Base-by-base conservation (phyloP, 2,888 invertebrate species). In the Xylota segnis region DNA sequence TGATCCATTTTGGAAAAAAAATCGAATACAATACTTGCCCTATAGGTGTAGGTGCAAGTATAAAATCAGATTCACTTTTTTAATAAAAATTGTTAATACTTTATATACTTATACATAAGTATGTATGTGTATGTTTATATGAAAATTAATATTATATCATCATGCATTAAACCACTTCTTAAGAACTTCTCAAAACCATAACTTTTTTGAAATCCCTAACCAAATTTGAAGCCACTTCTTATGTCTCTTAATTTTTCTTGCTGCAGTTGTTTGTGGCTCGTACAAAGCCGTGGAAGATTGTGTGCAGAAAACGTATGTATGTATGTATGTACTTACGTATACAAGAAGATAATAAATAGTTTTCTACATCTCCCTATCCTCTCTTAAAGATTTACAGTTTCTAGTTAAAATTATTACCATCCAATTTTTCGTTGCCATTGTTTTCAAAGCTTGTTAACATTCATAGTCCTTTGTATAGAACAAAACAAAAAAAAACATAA, bases 341-440 rank as follows among this genome's bases (percentile, higher is more conserved):
- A 52, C 4, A 10, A 23, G 14, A 61, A 50, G 27, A 16, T 40
- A 52, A 45, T 43, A 45, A 18, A 65, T 32, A n/a, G n/a, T n/a
- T n/a, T n/a, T 6, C 6, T 43, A 18, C 29, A 43, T 14, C 27
- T 29, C n/a, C 4, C 7, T n/a, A n/a, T 18, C 37, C 12, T 12
- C 29, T 23, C 23, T 29, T 29, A 52, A 50, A 14, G 5, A 27
- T 27, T 32, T 34, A 16, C 12, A 45, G 14, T 40, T 45, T 0
- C 34, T 63, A 45, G 54, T 65, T 75, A 45, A 56, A 75, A 47
- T 56, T 27, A 34, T 56, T 45, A 27, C 32, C 18, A 54, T 75
- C 34, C 45, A 65, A 65, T 65, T 65, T 75, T 45, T 56, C 37
- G 47, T 76, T 66, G 75, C 27, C 47, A 65, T 75, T 75, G 65